Evolutionary conservation across 1,140 invertebrate species (phyloP), one percentile per base, ranked within the genome.

Genomic region (Zaprionus tsacasi): DNA sequence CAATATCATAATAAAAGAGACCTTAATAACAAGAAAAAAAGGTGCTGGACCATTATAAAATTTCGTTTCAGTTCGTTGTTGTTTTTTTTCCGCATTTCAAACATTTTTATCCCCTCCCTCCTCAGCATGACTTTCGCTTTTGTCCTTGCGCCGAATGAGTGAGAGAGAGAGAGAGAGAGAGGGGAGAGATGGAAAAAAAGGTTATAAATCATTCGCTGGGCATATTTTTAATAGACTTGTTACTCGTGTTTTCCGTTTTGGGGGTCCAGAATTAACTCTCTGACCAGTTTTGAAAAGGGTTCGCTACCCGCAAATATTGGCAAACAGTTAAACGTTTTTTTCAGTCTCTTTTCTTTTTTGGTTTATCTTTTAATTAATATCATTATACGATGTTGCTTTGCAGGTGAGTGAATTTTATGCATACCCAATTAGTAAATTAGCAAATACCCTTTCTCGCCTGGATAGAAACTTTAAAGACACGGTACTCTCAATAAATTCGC

Each of bases 181-280:
- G 21, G 21, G 21, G 21, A 30, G 13, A n/a, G 38, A 30, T 35
- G 17, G 58, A 66, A 70, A 80, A 79, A 76, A 83, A 78, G 67
- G 70, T 76, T 85, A 89, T 88, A 85, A 88, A 88, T 88, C 85
- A 88, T 88, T 78, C 50, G 78, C 25, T 54, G 73, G 72, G 68
- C 81, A 88, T 81, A 89, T 89, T 88, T 83, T 88, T 89, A 89
- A 88, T 88, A 89, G 85, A 88, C 78, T 76, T 88, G 81, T 89
- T 73, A 72, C 69, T 74, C 68, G 54, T 80, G 60, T 78, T 79
- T 45, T 54, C 55, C 40, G 30, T 40, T 30, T 12, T 50, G 54
- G 54, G 36, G 8, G 36, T 55, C 43, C 64, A 50, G 70, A 85
- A 74, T 85, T 81, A 78, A 66, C 72, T 66, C 72, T 66, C 76